A percentile compares a stretch with the other conserved stretches of the same genome.
These are phyloP conservation scores for Antheraea assamensis DNA, from an alignment of 2,888 invertebrate species.

Conservation along the genomic window DNA sequence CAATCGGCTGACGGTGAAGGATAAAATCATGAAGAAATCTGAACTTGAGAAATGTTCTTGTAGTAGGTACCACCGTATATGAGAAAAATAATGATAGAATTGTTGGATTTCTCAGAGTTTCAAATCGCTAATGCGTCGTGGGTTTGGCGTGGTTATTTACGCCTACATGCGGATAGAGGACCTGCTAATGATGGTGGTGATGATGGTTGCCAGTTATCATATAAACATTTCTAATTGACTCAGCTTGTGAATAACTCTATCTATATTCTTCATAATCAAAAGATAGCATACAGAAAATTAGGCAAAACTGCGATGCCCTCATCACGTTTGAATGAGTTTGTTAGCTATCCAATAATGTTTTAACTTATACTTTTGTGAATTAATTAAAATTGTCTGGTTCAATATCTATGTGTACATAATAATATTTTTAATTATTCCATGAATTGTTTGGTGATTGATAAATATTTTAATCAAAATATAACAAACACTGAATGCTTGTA, in stretches of 20 bases:
- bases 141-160: too few relatives aligned
- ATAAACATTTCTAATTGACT: too few relatives aligned
- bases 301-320: conserved; percentile 40
- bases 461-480: neutral
- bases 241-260: neutral
- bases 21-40: too few relatives aligned
- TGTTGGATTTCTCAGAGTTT: too few relatives aligned
- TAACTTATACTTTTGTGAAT: conserved; percentile 50
- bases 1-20: too few relatives aligned
- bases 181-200: too few relatives aligned
- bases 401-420: conserved; percentile 41
- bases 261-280: conserved; percentile 17
- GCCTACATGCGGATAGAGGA: too few relatives aligned
- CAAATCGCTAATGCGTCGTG: too few relatives aligned
- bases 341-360: conserved; percentile 44
- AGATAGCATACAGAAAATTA: conserved; percentile 30
- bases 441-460: neutral
- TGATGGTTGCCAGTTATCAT: too few relatives aligned
- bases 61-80: too few relatives aligned
- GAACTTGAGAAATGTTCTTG: too few relatives aligned
- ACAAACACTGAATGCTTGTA: neutral
- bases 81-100: too few relatives aligned
- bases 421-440: conserved; percentile 13
- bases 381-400: conserved; percentile 56
- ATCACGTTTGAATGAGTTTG: conserved; percentile 41